phyloP scores from a whole-genome alignment of 2,113 vertebrate genomes.

The Myrmophylax atrothorax region DNA sequence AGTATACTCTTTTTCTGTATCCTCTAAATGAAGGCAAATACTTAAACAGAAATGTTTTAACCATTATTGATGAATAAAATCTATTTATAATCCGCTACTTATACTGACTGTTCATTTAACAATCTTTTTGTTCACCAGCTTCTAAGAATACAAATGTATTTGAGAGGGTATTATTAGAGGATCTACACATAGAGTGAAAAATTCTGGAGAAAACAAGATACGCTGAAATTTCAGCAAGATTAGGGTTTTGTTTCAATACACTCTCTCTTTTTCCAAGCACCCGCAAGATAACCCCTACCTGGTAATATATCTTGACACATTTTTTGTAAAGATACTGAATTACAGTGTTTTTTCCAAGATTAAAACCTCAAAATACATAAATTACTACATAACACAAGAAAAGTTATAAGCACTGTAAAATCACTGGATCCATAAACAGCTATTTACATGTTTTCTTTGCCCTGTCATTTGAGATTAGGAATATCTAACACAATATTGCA shows the following conservation, averaged over 20 bases:
- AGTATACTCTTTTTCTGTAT: background rate
- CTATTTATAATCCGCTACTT: background rate
- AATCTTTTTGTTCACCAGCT: background rate
- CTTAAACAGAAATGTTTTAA: background rate
- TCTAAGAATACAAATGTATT: background rate
- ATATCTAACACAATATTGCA: background rate
- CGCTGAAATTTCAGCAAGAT: background rate
- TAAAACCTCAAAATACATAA: background rate
- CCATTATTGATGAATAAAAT: background rate
- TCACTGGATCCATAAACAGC: background rate
- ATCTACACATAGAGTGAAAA: background rate
- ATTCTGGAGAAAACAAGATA: background rate
- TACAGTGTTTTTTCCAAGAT: accelerated
- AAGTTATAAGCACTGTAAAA: background rate
- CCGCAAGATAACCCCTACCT: background rate
- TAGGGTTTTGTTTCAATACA: background rate
- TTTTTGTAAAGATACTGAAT: background rate
- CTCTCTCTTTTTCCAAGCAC: background rate
- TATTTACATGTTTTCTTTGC: background rate
- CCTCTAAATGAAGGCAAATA: background rate
- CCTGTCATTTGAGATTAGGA: background rate
- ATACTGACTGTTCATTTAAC: background rate
- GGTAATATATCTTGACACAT: background rate
- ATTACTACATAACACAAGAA: background rate
- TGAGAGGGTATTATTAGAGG: background rate